phyloP scores from a whole-genome alignment of 2,888 invertebrate species.

The Spilarctia lutea region DNA sequence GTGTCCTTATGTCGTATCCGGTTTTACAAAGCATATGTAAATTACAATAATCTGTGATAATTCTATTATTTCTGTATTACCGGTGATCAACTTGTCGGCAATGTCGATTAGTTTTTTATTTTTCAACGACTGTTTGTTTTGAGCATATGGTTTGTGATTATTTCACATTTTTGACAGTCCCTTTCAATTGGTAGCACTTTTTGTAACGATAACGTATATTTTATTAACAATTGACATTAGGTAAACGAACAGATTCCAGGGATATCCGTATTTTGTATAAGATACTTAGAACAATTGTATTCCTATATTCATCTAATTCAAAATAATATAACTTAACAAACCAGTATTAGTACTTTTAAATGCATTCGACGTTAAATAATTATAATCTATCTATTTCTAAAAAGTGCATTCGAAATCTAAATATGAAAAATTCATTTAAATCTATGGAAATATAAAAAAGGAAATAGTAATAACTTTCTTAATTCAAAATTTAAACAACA shows the following conservation, averaged over 20 bases:
- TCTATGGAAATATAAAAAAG: slow-evolving; percentile 32
- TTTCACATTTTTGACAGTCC: slow-evolving; percentile 55
- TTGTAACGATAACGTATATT: slow-evolving; percentile 50
- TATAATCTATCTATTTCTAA: not conserved
- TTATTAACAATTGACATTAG: slow-evolving; percentile 18
- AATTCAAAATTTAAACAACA: slow-evolving; percentile 67
- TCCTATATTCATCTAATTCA: not conserved
- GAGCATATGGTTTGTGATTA: slow-evolving; percentile 72
- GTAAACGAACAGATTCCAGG: not conserved
- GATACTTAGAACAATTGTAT: not conserved
- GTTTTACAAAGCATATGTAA: slow-evolving; percentile 82
- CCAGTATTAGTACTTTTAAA: not conserved
- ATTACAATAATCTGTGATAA: slow-evolving; percentile 85
- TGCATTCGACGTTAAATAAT: not conserved
- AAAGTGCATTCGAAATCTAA: slow-evolving; percentile 16
- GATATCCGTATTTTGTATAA: slow-evolving; percentile 10
- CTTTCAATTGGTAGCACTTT: slow-evolving; percentile 55
- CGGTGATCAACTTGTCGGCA: slow-evolving; percentile 82
- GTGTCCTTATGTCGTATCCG: slow-evolving; percentile 84
- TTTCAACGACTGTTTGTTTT: slow-evolving; percentile 76
- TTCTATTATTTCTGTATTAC: slow-evolving; percentile 83
- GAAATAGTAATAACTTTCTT: slow-evolving; percentile 56
- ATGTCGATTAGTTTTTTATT: slow-evolving; percentile 61
- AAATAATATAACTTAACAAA: not conserved
- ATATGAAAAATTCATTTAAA: slow-evolving; percentile 19